phyloP scores from a whole-genome alignment of 2,113 vertebrate genomes.

The Chloebia gouldiae region DNA sequence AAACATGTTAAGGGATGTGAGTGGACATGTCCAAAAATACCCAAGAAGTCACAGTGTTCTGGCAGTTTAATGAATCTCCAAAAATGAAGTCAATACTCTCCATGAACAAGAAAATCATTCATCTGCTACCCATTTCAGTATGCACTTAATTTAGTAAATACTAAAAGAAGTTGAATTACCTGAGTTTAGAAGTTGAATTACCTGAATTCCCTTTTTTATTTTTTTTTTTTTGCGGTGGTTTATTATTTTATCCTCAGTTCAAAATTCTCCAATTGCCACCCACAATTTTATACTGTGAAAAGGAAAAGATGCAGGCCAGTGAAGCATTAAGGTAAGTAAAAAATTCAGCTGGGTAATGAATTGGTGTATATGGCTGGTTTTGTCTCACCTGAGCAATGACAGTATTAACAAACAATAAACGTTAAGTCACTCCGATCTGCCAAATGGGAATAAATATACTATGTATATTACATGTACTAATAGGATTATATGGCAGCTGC shows the following conservation, averaged over 20 bases:
- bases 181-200: constrained; percentile 38
- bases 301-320: constrained; percentile 52
- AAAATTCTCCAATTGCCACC: constrained; percentile 58
- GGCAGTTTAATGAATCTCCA: constrained; percentile 39
- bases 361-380: constrained; percentile 39
- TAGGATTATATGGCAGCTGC: constrained; percentile 83
- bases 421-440: constrained; percentile 72
- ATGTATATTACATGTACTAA: constrained; percentile 83
- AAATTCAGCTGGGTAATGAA: constrained; percentile 54
- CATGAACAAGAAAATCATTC: constrained; percentile 14
- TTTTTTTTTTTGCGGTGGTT: constrained; percentile 49
- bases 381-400: constrained; percentile 58
- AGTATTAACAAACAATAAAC: constrained; percentile 61
- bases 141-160: constrained; percentile 33
- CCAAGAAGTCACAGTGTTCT: constrained; percentile 8
- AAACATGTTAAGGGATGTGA: not conserved
- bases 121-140: constrained; percentile 29
- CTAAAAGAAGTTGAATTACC: constrained; percentile 25
- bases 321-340: constrained; percentile 56
- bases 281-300: constrained; percentile 73
- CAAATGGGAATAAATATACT: constrained; percentile 83
- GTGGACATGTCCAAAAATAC: not conserved
- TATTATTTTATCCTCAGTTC: constrained; percentile 57
- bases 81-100: constrained; percentile 36
- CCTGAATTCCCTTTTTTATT: not conserved